phyloP scores from a whole-genome alignment of 1,140 invertebrate species.

The Listronotus bonariensis region DNA sequence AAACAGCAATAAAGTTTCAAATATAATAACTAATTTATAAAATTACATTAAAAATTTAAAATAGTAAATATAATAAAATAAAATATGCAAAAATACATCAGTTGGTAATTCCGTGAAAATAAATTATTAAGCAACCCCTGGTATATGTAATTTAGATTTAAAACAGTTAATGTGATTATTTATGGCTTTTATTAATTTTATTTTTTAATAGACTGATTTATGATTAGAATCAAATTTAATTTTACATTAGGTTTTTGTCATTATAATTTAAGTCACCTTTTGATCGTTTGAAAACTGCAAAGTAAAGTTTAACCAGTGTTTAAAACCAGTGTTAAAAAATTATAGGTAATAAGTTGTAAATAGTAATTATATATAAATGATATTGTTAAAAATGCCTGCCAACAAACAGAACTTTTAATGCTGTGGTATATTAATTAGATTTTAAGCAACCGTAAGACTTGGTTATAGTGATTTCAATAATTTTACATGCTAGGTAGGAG shows the following conservation, averaged over 20 bases:
- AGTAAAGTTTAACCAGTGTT: constrained; percentile 4
- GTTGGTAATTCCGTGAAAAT: too few species aligned
- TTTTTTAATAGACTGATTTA: constrained; percentile 6
- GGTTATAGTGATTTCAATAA: constrained; percentile 40
- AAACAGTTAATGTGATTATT: constrained; percentile 1
- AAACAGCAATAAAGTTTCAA: too few species aligned
- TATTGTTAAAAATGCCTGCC: constrained; percentile 17
- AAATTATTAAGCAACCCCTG: background rate
- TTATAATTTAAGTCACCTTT: constrained; percentile 2
- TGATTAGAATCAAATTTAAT: background rate
- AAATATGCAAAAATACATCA: too few species aligned
- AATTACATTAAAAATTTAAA: too few species aligned
- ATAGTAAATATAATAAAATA: too few species aligned
- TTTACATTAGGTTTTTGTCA: background rate
- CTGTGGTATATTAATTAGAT: constrained; percentile 42
- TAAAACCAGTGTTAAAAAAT: constrained; percentile 12
- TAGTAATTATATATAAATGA: constrained; percentile 11
- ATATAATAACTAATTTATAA: too few species aligned
- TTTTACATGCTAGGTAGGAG: constrained; percentile 25
- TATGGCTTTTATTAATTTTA: constrained; percentile 3
- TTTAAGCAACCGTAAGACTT: constrained; percentile 46
- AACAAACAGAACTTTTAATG: constrained; percentile 39
- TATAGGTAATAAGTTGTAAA: constrained; percentile 23
- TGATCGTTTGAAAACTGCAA: background rate
- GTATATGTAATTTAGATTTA: constrained; percentile 1